Evolutionary conservation across 2,888 invertebrate species (phyloP), one percentile per base, ranked within the genome.

Genomic region (Tuta absoluta): DNA sequence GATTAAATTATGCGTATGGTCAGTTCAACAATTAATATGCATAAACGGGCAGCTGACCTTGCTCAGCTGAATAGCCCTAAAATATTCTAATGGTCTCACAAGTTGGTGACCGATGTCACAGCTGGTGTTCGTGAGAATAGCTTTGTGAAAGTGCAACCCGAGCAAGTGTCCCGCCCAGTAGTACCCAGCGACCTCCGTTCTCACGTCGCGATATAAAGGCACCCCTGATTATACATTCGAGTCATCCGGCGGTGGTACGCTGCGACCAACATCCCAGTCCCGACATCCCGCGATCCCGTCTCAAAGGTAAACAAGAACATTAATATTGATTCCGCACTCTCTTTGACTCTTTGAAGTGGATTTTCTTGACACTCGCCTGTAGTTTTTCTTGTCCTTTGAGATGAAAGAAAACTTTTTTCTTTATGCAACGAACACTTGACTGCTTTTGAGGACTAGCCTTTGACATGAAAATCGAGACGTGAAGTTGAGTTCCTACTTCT

Each of bases 251-350:
- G 82, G 75, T 81, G 75, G 75, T 76, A 78, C 38, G 21, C 19
- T 58, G 77, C 75, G 79, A 82, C 79, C 79, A 78, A 75, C 81
- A 78, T 78, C 80, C 77, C 76, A 72, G 74, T 75, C 72, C 74
- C 78, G 76, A 77, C 82, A 17, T 45, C 80, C 77, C 84, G 76
- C 76, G 73, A 75, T 74, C 72, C 74, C 78, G 76, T 78, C 82
- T 87, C 87, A 89, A 89, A 88, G 84, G 86, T 86, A 88, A 88
- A 89, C 86, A 89, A 85, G 84, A 78, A 79, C 85, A 88, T 91
- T 87, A 91, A 89, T 89, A 90, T 89, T 89, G 89, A 91, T 89
- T 82, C 80, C 82, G 79, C 75, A 79, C 78, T 81, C 82, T 81
- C 89, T 86, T 85, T 86, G 86, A 84, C 80, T 77, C 85, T 87